Base-by-base conservation (phyloP, 2,797 vertebrate species). In the Sebastes kiyomatsui region DNA sequence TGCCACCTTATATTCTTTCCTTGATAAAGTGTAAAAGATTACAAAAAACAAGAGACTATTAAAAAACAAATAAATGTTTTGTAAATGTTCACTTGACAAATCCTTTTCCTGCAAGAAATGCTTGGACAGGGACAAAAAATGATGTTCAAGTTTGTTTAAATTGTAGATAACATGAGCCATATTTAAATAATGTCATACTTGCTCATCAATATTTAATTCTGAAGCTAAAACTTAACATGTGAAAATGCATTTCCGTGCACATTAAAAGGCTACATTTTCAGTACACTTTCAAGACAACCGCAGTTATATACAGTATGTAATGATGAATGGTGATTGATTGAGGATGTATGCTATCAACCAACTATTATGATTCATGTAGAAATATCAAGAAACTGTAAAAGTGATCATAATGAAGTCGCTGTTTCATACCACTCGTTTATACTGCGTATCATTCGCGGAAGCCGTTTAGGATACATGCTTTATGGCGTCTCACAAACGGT, bases 171-270 rank as follows among this genome's bases (percentile, higher is more conserved):
- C 28, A 75, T 9, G 5, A 46, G 9, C 49, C 18, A 0, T 16
- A 75, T 71, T 73, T 80, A 23, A 72, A 82, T 82, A 27, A 84
- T 18, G 54, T 72, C 46, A 13, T 61, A 20, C 62, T 67, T 10
- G 4, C 61, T 78, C 67, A 55, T 77, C 1, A 1, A 64, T 65
- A 25, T 30, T 84, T 67, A 1, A 75, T 54, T n/a, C 18, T 62
- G 7, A 79, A 38, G 14, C 20, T 23, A 54, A 59, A 80, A 67
- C 8, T 35, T 46, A 23, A 55, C 55, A 77, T 56, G 46, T 46
- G 4, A 33, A 76, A 72, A 81, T 61, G 18, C 14, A 67, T 42
- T 55, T 60, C 4, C 0, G 1, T 73, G 25, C 52, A 68, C 12
- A 67, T 67, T 52, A 27, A 64, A 70, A 74, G 23, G 28, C 59